Evolutionary conservation across 1,140 invertebrate species (phyloP).

Genomic region (Agrilus planipennis): DNA sequence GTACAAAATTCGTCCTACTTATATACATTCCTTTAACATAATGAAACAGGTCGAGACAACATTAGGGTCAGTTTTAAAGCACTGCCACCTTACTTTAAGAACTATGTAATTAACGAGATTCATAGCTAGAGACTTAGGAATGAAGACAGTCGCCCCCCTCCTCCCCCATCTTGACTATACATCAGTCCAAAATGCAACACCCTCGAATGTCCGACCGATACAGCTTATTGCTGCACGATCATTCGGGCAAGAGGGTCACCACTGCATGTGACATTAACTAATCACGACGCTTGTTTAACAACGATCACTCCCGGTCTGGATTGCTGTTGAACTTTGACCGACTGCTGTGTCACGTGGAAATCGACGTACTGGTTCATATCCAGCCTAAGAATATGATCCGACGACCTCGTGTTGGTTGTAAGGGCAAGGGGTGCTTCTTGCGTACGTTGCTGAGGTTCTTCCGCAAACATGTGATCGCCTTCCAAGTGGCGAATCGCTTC

Average conservation of each 20-base stretch:
- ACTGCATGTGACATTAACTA: conserved; percentile 5
- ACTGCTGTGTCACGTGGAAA: conserved; percentile 39
- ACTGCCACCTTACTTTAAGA: background rate
- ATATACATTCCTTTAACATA: too few relatives aligned
- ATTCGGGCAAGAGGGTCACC: background rate
- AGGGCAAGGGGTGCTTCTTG: conserved; percentile 63
- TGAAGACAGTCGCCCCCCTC: conserved; percentile 7
- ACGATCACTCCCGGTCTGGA: conserved; percentile 76
- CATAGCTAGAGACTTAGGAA: conserved; percentile 14
- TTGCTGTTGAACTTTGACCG: conserved; percentile 44
- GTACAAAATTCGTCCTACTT: too few relatives aligned
- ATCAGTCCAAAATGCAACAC: conserved; percentile 3
- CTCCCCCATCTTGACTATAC: conserved; percentile 4
- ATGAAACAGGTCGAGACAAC: too few relatives aligned
- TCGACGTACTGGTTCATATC: conserved; percentile 54
- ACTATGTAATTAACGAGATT: conserved; percentile 2
- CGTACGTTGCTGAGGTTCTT: conserved; percentile 43
- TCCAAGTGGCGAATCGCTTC: conserved; percentile 95
- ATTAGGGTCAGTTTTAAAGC: too few relatives aligned
- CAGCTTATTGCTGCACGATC: conserved; percentile 7
- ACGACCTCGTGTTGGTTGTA: conserved; percentile 48
- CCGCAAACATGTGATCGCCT: conserved; percentile 80
- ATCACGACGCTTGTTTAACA: conserved; percentile 59
- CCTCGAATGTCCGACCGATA: conserved; percentile 4
- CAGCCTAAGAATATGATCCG: conserved; percentile 40